Conservation (phyloP, 2,113 vertebrate genomes). For the Calypte anna region DNA sequence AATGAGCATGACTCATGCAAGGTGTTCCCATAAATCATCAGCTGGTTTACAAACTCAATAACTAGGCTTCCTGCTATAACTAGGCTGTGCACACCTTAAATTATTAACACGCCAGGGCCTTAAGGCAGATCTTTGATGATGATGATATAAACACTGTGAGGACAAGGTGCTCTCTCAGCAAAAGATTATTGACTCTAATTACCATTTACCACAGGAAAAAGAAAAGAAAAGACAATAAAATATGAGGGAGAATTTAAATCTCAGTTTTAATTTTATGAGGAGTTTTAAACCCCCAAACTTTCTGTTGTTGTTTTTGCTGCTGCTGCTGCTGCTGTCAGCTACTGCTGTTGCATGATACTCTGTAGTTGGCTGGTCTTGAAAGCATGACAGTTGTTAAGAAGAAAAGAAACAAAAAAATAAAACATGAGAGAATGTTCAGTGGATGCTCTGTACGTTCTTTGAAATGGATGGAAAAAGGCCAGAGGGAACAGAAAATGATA, state of each 20-base stretch:
- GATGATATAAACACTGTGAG: slow-evolving; percentile 91
- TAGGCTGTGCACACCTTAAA: slow-evolving; percentile 93
- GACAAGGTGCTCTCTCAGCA: slow-evolving; percentile 98
- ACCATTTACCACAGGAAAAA: slow-evolving; percentile 89
- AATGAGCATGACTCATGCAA: slow-evolving; percentile 92
- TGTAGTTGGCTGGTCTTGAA: slow-evolving; percentile 63
- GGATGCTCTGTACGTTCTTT: slow-evolving; percentile 68
- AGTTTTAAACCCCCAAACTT: slow-evolving; percentile 72
- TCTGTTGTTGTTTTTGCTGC: slow-evolving; percentile 57
- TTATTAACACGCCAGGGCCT: slow-evolving; percentile 96
- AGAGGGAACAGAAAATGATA: slow-evolving; percentile 76
- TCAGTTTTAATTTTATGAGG: slow-evolving; percentile 82
- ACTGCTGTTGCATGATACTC: slow-evolving; percentile 32
- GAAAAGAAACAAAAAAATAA: slow-evolving; percentile 64
- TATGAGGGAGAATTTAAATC: slow-evolving; percentile 83
- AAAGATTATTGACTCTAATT: slow-evolving; percentile 98
- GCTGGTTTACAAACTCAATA: slow-evolving; percentile 98
- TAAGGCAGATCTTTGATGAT: slow-evolving; percentile 98
- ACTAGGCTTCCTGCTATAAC: slow-evolving; percentile 95
- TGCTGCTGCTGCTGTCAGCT: neutral
- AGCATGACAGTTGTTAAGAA: slow-evolving; percentile 68
- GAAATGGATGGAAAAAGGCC: slow-evolving; percentile 77
- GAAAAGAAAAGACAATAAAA: slow-evolving; percentile 83
- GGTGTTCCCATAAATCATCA: slow-evolving; percentile 98
- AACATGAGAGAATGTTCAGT: slow-evolving; percentile 55